Evolutionary conservation across 2,113 vertebrate genomes (phyloP).

Genomic region (Fukomys damarensis): DNA sequence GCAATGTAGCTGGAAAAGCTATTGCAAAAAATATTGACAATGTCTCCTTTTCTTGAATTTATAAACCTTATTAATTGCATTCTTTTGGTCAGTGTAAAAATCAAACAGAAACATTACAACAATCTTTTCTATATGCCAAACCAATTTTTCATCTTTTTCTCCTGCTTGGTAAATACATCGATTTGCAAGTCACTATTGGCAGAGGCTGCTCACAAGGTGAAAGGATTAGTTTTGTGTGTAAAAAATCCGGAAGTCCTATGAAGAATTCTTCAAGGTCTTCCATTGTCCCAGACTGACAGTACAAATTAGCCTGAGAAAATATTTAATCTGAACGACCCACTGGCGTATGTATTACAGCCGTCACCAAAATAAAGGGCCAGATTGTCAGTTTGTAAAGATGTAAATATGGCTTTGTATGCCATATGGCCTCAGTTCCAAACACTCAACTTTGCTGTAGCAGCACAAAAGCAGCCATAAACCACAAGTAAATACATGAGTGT

Average conservation of each 20-base stretch:
- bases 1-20: neutral
- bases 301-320: neutral
- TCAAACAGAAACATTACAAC: neutral
- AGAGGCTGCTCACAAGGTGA: neutral
- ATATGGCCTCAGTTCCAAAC: neutral
- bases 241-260: neutral
- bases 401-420: neutral
- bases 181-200: neutral
- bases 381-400: conserved; percentile 15
- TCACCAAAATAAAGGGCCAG: neutral
- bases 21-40: conserved; percentile 13
- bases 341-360: neutral
- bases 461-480: neutral
- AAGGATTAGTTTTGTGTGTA: neutral
- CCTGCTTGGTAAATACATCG: neutral
- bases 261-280: neutral
- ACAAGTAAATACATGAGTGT: neutral
- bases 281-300: neutral
- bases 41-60: neutral
- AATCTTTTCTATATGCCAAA: neutral
- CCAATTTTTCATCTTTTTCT: conserved; percentile 25
- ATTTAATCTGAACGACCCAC: neutral
- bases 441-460: neutral
- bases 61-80: neutral
- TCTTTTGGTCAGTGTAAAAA: neutral